Evolutionary conservation across 2,888 invertebrate genomes (phyloP).

Genomic region (Latrodectus hesperus): DNA sequence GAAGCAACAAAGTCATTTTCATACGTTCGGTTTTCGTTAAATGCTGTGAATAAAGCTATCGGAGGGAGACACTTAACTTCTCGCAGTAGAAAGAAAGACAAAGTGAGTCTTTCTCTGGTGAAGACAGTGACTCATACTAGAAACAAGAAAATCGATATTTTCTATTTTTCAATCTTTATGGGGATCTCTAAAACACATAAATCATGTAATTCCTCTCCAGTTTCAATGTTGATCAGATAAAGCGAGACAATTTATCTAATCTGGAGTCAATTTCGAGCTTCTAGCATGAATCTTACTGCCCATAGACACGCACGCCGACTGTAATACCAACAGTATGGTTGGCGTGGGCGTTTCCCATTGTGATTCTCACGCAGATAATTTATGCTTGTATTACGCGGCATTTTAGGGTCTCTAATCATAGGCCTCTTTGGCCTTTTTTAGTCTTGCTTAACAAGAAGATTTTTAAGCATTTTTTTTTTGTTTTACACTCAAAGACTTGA

Average conservation of each 20-base stretch:
- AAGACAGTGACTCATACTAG: too few species aligned
- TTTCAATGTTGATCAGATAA: conserved; percentile 8
- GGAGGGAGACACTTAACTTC: too few species aligned
- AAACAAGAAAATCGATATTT: too few species aligned
- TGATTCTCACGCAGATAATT: conserved; percentile 22
- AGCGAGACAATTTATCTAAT: conserved; percentile 16
- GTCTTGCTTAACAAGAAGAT: conserved; percentile 4
- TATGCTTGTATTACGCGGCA: conserved; percentile 20
- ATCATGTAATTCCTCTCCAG: too few species aligned
- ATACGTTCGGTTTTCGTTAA: too few species aligned
- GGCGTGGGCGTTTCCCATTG: conserved; percentile 23
- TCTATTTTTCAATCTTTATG: too few species aligned
- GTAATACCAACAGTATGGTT: neutral
- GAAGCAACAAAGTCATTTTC: too few species aligned
- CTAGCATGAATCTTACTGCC: neutral
- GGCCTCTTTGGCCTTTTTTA: neutral
- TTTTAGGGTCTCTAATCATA: conserved; percentile 28
- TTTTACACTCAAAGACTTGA: neutral
- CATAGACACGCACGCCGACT: conserved; percentile 11
- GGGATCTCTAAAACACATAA: too few species aligned
- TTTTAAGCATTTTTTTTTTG: neutral
- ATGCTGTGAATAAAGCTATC: too few species aligned
- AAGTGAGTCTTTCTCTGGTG: too few species aligned
- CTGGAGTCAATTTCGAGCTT: neutral
- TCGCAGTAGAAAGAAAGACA: too few species aligned